Conservation (phyloP, 1,140 invertebrate species). For the Muscidifurax raptorellus region DNA sequence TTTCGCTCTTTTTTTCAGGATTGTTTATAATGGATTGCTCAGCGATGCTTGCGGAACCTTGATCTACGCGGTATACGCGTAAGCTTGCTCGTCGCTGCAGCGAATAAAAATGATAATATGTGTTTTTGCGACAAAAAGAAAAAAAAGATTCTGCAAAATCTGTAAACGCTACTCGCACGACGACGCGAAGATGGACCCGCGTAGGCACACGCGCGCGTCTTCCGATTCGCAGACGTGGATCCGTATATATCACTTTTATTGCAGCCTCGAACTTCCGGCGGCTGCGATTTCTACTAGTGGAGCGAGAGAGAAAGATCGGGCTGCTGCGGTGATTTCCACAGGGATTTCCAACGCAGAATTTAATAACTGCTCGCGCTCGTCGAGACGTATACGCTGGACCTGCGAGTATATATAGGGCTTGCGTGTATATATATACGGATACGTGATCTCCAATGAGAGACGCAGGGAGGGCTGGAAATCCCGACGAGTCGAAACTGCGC, state of each 20-base stretch:
- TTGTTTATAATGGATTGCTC: slow-evolving; percentile 40
- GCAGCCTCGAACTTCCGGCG: slow-evolving; percentile 53
- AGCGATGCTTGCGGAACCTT: slow-evolving; percentile 51
- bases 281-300: slow-evolving; percentile 20
- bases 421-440: not conserved
- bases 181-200: no score
- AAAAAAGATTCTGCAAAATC: no score
- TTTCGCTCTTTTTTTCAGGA: not conserved
- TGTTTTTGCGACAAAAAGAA: no score
- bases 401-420: not conserved
- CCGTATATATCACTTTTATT: slow-evolving; percentile 72
- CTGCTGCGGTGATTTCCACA: slow-evolving; percentile 34
- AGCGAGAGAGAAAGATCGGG: slow-evolving; percentile 22
- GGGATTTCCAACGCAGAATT: slow-evolving; percentile 41
- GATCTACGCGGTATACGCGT: no score
- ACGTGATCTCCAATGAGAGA: not conserved
- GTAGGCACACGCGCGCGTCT: no score
- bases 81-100: no score
- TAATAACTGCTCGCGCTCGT: slow-evolving; percentile 28
- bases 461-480: no score
- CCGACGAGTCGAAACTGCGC: no score
- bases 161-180: no score
- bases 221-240: slow-evolving; percentile 58
- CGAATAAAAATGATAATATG: no score
- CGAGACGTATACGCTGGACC: not conserved